Base-by-base conservation (phyloP, 2,797 vertebrate genomes). In the Allobates femoralis region DNA sequence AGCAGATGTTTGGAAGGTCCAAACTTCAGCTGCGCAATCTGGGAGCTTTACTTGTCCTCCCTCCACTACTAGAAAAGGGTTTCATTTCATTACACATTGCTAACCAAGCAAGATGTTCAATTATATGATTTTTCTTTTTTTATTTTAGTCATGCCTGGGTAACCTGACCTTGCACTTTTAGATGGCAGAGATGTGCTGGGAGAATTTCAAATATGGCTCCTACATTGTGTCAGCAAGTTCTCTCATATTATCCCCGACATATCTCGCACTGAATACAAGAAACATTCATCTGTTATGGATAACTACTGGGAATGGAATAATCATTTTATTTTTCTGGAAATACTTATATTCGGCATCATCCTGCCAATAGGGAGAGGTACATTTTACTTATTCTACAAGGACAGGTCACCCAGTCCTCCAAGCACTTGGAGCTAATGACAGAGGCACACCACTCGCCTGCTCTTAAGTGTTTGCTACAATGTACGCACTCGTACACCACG, bases 391-490 rank as follows among this genome's bases (percentile, higher is more conserved):
- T 66, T 15, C 26, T 66, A 16, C 28, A 46, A 41, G 23, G 19
- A 46, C 28, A 76, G 50, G 46, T 56, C 28, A 73, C 8, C 41
- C 8, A 34, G 18, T 28, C 2, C n/a, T 5, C n/a, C n/a, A n/a
- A 2, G 28, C 19, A 77, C 21, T 12, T 56, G 26, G 51, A 67
- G 83, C 67, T 67, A 85, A 85, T n/a, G 30, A 50, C 16, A 85
- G 28, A 78, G 46, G 15, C 62, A 73, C 58, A 28, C 41, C 50
- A 76, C 41, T 53, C 56, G 34, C 79, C 69, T 80, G n/a, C 67
- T 64, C 51, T 34, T 26, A 60, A 82, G 67, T 81, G 32, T 41
- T 62, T 74, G 78, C n/a, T 34, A 71, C 19, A 79, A 77, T 76
- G 56, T 37, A 84, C 64, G 81, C 78, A 74, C 71, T 76, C 58